phyloP scores from a whole-genome alignment of 2,888 invertebrate species.

The Horisme vitalbata region DNA sequence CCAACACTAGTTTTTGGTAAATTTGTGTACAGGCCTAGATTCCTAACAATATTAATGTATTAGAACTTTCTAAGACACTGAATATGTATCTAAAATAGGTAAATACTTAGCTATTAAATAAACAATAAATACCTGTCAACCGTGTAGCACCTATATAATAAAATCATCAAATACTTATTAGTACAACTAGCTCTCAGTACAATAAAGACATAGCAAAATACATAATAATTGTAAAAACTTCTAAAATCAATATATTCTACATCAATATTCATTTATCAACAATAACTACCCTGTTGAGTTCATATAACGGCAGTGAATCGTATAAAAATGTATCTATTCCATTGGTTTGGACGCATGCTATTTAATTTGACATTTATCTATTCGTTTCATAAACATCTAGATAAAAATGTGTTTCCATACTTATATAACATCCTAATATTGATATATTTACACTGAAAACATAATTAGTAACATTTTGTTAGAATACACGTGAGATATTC shows the following conservation, averaged over 20 bases:
- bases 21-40: constrained; percentile 13
- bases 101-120: constrained; percentile 28
- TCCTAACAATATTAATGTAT: constrained; percentile 9
- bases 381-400: constrained; percentile 18
- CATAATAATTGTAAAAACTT: constrained; percentile 24
- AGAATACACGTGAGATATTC: constrained; percentile 6
- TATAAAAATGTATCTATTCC: constrained; percentile 13
- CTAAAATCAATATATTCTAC: constrained; percentile 24
- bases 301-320: constrained; percentile 10
- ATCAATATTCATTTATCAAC: constrained; percentile 13
- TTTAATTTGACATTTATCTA: constrained; percentile 16
- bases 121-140: constrained; percentile 29
- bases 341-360: constrained; percentile 28
- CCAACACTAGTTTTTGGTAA: constrained; percentile 1
- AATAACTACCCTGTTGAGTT: constrained; percentile 22
- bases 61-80: constrained; percentile 17
- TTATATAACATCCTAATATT: constrained; percentile 17
- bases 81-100: constrained; percentile 15
- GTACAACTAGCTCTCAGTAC: constrained; percentile 26
- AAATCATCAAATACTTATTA: constrained; percentile 29
- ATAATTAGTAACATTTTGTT: constrained; percentile 10
- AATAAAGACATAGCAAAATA: constrained; percentile 23
- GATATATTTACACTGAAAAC: constrained; percentile 19
- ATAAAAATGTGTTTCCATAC: constrained; percentile 9
- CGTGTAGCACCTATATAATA: constrained; percentile 36